These are phyloP conservation scores for Chloebia gouldiae DNA, from an alignment of 2,113 vertebrate genomes.

Conservation along the genomic window DNA sequence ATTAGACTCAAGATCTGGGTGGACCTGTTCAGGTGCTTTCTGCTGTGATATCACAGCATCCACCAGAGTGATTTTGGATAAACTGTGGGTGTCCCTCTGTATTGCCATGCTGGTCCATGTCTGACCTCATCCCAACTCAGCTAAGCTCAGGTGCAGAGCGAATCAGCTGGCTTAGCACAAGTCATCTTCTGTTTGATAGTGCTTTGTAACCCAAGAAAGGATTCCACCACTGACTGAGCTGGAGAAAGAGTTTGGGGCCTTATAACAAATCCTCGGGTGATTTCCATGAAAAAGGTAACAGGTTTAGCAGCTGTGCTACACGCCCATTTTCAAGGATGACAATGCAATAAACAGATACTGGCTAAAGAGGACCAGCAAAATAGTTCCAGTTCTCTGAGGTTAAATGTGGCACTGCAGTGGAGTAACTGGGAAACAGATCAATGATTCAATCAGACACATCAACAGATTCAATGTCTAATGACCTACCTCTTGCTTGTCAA, in stretches of 20 bases:
- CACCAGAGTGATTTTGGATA: background rate
- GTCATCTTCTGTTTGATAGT: background rate
- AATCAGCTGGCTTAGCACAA: background rate
- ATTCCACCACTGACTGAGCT: background rate
- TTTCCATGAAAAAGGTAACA: background rate
- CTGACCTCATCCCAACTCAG: background rate
- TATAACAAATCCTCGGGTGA: background rate
- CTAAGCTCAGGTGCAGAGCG: background rate
- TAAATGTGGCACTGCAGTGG: no score
- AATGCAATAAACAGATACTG: background rate
- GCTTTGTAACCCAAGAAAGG: background rate
- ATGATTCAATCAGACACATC: background rate
- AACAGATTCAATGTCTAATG: background rate
- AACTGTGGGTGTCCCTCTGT: fast-evolving
- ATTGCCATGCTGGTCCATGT: background rate
- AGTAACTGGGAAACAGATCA: background rate
- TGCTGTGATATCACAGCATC: background rate
- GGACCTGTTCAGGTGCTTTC: background rate
- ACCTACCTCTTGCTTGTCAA: background rate
- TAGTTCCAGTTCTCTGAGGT: background rate
- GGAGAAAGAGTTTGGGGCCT: background rate
- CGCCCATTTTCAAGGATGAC: background rate
- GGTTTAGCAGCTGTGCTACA: background rate
- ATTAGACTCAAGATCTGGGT: background rate
- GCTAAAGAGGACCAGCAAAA: background rate